phyloP scores from a whole-genome alignment of 2,113 vertebrate species.

The Globicephala melas region DNA sequence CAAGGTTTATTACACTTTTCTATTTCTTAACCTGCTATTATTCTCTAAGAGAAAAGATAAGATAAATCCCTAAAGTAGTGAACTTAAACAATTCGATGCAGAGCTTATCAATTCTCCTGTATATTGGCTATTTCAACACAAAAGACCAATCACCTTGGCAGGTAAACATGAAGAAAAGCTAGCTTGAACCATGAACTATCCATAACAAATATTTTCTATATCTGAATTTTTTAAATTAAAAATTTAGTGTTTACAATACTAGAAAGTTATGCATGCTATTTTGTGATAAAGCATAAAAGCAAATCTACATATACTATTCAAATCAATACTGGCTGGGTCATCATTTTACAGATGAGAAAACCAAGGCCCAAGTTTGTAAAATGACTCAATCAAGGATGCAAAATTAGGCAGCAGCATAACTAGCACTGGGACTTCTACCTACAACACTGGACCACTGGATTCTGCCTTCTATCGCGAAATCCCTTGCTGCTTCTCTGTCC shows the following conservation, averaged over 20 bases:
- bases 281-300: not conserved
- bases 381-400: not conserved
- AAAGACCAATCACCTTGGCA: not conserved
- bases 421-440: not conserved
- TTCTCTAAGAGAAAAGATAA: not conserved
- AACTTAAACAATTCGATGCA: not conserved
- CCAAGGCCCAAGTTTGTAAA: not conserved
- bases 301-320: not conserved
- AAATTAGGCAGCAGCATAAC: not conserved
- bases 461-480: not conserved
- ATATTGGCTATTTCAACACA: not conserved
- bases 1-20: not conserved
- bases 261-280: not conserved
- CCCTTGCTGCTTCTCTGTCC: not conserved
- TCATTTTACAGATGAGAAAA: not conserved
- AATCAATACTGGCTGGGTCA: not conserved
- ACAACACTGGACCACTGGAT: not conserved
- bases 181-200: not conserved
- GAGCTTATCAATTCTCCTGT: not conserved
- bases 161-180: slow-evolving; percentile 9
- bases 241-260: not conserved
- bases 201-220: not conserved
- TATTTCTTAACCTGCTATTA: not conserved
- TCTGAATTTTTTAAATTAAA: not conserved
- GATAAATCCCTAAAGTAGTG: not conserved